phyloP scores from a whole-genome alignment of 2,888 invertebrate species.

The Villa cingulata region DNA sequence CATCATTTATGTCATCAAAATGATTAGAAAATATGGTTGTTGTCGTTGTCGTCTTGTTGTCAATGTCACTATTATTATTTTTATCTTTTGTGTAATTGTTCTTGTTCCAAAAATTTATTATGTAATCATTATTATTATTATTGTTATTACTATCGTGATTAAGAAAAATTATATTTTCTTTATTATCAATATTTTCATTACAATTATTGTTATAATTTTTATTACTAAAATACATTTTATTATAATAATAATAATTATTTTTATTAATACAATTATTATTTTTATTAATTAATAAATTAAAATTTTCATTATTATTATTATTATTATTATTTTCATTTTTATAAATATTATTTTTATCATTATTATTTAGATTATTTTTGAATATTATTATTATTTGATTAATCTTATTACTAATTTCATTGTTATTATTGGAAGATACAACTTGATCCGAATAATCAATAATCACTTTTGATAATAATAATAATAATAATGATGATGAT shows the following conservation, averaged over 20 bases:
- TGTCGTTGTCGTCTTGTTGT: neutral
- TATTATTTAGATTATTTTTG: constrained; percentile 10
- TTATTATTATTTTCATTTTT: neutral
- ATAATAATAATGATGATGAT: no score
- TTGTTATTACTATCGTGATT: neutral
- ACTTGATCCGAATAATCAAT: constrained; percentile 7
- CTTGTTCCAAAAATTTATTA: neutral
- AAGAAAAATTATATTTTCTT: neutral
- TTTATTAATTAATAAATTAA: neutral
- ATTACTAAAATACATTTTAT: no score
- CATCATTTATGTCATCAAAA: no score
- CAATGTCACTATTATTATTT: neutral
- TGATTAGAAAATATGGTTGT: no score
- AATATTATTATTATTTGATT: neutral
- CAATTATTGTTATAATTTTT: neutral
- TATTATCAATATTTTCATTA: neutral
- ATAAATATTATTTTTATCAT: constrained; percentile 2
- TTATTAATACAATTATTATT: neutral
- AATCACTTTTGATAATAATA: no score
- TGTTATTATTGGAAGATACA: constrained; percentile 12
- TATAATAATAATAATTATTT: neutral
- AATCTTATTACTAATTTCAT: constrained; percentile 11
- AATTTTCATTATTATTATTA: neutral
- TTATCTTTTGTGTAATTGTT: neutral
- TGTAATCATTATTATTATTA: neutral